Evolutionary conservation across 2,888 invertebrate genomes (phyloP).

Genomic region (Polietes domitor): DNA sequence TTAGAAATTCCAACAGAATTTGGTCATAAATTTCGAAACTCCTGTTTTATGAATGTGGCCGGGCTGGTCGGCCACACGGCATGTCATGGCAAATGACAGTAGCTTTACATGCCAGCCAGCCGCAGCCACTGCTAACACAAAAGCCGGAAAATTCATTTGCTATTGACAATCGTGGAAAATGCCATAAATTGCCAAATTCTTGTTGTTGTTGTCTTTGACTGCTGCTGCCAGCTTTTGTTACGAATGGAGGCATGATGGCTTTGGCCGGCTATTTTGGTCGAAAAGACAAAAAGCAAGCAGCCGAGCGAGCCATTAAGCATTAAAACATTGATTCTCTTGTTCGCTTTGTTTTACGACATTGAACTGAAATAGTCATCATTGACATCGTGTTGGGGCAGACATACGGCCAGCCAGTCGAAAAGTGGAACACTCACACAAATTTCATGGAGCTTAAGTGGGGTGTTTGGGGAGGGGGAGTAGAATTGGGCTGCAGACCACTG

Average conservation of each 20-base stretch:
- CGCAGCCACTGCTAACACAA: neutral
- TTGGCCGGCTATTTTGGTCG: neutral
- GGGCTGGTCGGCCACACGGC: neutral
- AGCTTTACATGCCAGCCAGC: neutral
- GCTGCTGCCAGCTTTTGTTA: neutral
- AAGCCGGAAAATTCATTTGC: neutral
- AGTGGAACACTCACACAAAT: neutral
- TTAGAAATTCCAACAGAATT: conserved; percentile 24
- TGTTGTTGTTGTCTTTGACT: neutral
- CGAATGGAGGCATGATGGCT: too few species aligned
- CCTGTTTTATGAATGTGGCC: neutral
- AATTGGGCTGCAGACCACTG: neutral
- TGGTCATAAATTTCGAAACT: conserved; percentile 29
- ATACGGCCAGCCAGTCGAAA: neutral
- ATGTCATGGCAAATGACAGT: neutral
- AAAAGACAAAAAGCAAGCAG: neutral
- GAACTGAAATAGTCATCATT: conserved; percentile 3
- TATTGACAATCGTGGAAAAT: neutral
- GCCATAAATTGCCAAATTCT: conserved; percentile 25
- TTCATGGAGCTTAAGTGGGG: neutral
- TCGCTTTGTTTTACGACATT: neutral
- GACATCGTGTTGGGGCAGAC: neutral
- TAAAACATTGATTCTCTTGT: neutral
- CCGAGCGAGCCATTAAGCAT: neutral
- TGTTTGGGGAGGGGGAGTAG: neutral